These are phyloP conservation scores for Callipepla californica DNA, from an alignment of 2,113 vertebrate species.

Conservation along the genomic window DNA sequence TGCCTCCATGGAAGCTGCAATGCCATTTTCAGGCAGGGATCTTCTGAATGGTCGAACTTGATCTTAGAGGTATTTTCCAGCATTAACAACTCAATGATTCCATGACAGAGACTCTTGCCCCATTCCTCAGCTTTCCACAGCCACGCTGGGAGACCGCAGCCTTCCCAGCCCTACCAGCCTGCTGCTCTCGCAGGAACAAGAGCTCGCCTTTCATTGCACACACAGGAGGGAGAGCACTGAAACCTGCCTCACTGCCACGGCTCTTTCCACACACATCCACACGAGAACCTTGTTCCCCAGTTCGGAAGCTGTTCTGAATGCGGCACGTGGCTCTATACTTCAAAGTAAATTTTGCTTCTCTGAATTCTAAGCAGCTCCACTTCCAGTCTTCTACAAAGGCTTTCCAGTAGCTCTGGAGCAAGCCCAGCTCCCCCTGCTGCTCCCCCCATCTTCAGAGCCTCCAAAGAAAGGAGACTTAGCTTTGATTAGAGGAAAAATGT, in stretches of 20 bases:
- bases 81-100: no score
- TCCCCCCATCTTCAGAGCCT: not conserved
- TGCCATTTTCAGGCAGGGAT: not conserved
- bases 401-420: not conserved
- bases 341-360: not conserved
- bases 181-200: not conserved
- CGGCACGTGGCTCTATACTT: not conserved
- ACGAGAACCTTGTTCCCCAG: not conserved
- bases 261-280: not conserved
- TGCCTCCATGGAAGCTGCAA: not conserved
- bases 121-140: not conserved
- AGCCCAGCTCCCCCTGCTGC: not conserved
- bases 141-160: not conserved
- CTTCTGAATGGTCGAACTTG: not conserved
- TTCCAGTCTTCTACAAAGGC: not conserved
- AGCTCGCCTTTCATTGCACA: not conserved
- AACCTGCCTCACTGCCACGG: rapidly evolving
- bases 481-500: not conserved
- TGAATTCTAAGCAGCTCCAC: not conserved
- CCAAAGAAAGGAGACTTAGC: not conserved
- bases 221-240: not conserved
- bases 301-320: not conserved
- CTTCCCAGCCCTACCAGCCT: not conserved
- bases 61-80: no score
- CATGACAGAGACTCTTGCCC: not conserved